phyloP scores from a whole-genome alignment of 2,888 invertebrate genomes.

The Empis stercorea region DNA sequence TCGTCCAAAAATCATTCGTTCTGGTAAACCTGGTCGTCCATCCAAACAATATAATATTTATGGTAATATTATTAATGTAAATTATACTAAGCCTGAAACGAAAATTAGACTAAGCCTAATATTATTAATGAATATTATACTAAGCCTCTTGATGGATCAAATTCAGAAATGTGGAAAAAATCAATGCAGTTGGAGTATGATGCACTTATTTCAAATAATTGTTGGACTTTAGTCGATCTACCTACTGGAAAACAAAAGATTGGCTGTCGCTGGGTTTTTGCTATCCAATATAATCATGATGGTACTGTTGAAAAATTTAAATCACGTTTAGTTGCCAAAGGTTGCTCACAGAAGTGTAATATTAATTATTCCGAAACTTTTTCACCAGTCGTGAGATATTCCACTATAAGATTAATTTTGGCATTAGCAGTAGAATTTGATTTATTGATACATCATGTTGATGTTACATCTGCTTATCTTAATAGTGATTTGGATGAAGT shows the following conservation, averaged over 20 bases:
- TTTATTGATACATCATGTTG: constrained; percentile 14
- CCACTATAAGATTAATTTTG: constrained; percentile 13
- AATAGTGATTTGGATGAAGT: constrained; percentile 12
- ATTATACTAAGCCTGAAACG: neutral
- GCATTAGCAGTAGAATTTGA: constrained; percentile 14
- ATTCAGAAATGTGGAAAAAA: neutral
- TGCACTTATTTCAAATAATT: constrained; percentile 10
- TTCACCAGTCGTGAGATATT: constrained; percentile 13
- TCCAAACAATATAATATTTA: constrained; percentile 9
- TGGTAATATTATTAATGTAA: no score
- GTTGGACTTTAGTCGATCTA: constrained; percentile 12
- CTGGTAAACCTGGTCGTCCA: constrained; percentile 12
- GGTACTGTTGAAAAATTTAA: constrained; percentile 11
- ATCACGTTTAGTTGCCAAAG: constrained; percentile 13
- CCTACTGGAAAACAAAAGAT: constrained; percentile 10
- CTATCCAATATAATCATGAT: constrained; percentile 9
- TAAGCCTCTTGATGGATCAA: neutral
- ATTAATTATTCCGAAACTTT: constrained; percentile 9
- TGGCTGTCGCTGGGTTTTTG: constrained; percentile 15
- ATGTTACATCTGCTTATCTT: constrained; percentile 15
- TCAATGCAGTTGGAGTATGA: constrained; percentile 15
- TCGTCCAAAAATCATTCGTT: constrained; percentile 10
- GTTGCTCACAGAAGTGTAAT: constrained; percentile 12
- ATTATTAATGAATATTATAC: no score
- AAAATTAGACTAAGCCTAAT: no score